Evolutionary conservation across 1,140 invertebrate species (phyloP).

Genomic region (Trinorchestia longiramus): DNA sequence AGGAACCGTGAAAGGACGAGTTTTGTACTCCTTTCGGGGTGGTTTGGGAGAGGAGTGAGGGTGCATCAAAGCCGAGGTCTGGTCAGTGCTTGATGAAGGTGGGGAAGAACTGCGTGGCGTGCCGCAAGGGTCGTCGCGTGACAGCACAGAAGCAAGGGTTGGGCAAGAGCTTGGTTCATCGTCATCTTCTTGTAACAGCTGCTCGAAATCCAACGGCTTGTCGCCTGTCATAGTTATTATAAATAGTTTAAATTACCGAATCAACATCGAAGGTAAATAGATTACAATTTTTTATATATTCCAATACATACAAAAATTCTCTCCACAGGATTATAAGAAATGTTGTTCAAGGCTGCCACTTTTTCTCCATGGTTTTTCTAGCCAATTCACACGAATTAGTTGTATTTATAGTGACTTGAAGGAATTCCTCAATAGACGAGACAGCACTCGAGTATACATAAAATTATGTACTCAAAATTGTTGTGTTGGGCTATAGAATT

Average conservation of each 20-base stretch:
- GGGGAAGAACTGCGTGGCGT: neutral
- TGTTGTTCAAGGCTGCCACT: too few species aligned
- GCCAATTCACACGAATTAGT: too few species aligned
- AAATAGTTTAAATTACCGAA: neutral
- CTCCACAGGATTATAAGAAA: too few species aligned
- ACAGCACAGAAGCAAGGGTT: neutral
- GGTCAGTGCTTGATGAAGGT: neutral
- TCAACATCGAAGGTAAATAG: too few species aligned
- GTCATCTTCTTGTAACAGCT: constrained; percentile 1
- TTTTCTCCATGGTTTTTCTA: too few species aligned
- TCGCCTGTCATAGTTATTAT: neutral
- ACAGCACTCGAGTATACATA: neutral
- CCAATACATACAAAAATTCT: too few species aligned
- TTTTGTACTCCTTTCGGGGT: neutral
- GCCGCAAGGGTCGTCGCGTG: neutral
- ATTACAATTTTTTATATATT: too few species aligned
- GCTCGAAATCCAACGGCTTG: neutral
- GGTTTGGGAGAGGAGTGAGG: neutral
- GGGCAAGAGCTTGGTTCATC: neutral
- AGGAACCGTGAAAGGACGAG: neutral
- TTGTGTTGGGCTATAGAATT: neutral
- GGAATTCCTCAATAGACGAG: too few species aligned
- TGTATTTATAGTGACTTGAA: too few species aligned
- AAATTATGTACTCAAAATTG: neutral
- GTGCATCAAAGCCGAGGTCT: neutral